Conservation (phyloP, 1,140 invertebrate genomes). For the Akabosia matsudoensis region DNA sequence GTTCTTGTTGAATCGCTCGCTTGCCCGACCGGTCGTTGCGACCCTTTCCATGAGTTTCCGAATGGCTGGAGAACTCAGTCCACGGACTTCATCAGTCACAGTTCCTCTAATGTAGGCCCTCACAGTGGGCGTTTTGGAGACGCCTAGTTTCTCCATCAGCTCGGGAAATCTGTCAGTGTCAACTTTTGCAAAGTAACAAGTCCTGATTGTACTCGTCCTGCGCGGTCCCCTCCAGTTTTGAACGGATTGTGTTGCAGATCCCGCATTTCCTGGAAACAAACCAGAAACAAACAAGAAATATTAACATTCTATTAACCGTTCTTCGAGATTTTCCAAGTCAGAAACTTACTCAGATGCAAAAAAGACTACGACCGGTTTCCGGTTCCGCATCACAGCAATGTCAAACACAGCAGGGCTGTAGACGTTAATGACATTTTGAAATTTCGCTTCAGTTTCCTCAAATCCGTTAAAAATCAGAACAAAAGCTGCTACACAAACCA, state of each 20-base stretch:
- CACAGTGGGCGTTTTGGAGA: background rate
- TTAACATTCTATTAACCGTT: background rate
- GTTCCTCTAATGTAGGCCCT: background rate
- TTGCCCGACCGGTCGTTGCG: background rate
- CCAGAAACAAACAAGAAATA: too few relatives aligned
- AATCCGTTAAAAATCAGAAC: background rate
- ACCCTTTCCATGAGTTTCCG: background rate
- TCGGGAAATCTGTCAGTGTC: background rate
- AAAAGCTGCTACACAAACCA: background rate
- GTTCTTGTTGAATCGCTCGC: background rate
- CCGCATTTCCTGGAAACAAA: background rate
- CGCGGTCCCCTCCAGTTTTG: background rate
- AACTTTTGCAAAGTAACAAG: background rate
- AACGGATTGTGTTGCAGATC: background rate
- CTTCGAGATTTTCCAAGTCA: background rate
- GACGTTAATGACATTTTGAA: background rate
- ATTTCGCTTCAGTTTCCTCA: background rate
- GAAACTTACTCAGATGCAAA: background rate
- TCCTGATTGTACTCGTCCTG: conserved; percentile 15
- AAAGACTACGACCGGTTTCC: conserved; percentile 13
- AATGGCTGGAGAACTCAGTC: background rate
- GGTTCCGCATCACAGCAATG: conserved; percentile 1
- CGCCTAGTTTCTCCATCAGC: background rate
- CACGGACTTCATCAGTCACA: background rate
- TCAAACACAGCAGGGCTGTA: conserved; percentile 8